Evolutionary conservation across 2,113 vertebrate species (phyloP).

Genomic region (Copsychus sechellarum): DNA sequence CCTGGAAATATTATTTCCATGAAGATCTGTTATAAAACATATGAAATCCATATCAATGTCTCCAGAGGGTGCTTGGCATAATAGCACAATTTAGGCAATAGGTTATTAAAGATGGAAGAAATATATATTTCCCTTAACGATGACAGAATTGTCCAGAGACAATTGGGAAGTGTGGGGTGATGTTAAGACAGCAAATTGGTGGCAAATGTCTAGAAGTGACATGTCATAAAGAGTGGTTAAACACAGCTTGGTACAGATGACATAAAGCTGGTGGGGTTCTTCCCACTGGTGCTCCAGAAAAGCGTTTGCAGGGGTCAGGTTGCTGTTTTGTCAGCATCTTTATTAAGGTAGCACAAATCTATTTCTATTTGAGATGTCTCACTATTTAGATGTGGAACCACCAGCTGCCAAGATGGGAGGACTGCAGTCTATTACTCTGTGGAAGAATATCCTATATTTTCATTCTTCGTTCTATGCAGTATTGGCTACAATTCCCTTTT

Average conservation of each 20-base stretch:
- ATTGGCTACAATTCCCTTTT: neutral
- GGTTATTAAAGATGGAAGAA: constrained; percentile 2
- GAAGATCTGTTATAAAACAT: constrained; percentile 12
- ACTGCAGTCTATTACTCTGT: neutral
- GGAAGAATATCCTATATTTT: neutral
- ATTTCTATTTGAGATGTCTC: neutral
- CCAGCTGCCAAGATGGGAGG: neutral
- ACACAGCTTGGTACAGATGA: fast-evolving
- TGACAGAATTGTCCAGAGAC: neutral
- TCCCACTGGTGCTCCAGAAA: fast-evolving
- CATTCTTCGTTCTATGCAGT: neutral
- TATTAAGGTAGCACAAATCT: neutral
- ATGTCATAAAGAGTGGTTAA: neutral
- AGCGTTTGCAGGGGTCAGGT: neutral
- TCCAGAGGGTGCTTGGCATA: neutral
- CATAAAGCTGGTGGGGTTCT: neutral
- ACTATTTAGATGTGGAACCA: neutral
- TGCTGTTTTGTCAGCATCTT: neutral
- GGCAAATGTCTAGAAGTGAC: neutral
- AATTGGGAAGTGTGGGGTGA: neutral
- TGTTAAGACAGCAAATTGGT: neutral
- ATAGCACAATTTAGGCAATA: neutral
- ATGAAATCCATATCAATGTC: neutral
- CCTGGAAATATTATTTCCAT: neutral
- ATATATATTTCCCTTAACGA: neutral